phyloP scores from a whole-genome alignment of 2,888 invertebrate genomes.

The Mystacides longicornis region DNA sequence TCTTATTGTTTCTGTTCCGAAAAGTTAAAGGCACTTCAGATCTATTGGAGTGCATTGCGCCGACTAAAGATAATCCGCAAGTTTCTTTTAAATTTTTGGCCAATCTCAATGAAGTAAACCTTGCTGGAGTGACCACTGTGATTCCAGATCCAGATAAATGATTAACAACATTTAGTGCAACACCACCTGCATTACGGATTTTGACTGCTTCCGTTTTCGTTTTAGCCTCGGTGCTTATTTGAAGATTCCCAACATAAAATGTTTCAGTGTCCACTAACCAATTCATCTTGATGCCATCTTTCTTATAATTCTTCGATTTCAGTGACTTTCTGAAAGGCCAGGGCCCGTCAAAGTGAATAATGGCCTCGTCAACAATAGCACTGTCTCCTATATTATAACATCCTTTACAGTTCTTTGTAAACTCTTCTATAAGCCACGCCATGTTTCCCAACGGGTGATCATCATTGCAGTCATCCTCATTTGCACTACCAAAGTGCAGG shows the following conservation, averaged over 20 bases:
- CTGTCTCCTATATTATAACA: conserved; percentile 35
- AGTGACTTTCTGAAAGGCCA: conserved; percentile 43
- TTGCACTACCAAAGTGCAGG: conserved; percentile 37
- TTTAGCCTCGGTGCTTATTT: conserved; percentile 40
- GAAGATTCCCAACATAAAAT: conserved; percentile 42
- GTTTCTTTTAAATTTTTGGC: conserved; percentile 34
- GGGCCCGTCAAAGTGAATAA: conserved; percentile 41
- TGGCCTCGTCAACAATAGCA: conserved; percentile 41
- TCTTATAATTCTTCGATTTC: conserved; percentile 36
- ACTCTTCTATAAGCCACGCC: conserved; percentile 42
- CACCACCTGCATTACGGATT: conserved; percentile 31
- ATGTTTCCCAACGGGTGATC: conserved; percentile 37
- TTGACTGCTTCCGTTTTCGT: conserved; percentile 7
- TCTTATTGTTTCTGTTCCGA: conserved; percentile 35
- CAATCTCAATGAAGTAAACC: conserved; percentile 36
- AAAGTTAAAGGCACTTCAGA: conserved; percentile 40
- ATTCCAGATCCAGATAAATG: conserved; percentile 38
- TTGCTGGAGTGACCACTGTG: conserved; percentile 39
- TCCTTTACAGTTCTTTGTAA: conserved; percentile 41
- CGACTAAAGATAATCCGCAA: conserved; percentile 35
- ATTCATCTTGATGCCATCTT: conserved; percentile 39
- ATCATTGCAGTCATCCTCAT: conserved; percentile 34
- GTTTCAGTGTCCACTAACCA: conserved; percentile 39
- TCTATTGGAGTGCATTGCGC: conserved; percentile 35
- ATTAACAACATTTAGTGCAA: conserved; percentile 37